A percentile compares a stretch with the other conserved stretches of the same genome.
These are phyloP conservation scores for Melospiza georgiana DNA, from an alignment of 2,113 vertebrate genomes.

Conservation along the genomic window DNA sequence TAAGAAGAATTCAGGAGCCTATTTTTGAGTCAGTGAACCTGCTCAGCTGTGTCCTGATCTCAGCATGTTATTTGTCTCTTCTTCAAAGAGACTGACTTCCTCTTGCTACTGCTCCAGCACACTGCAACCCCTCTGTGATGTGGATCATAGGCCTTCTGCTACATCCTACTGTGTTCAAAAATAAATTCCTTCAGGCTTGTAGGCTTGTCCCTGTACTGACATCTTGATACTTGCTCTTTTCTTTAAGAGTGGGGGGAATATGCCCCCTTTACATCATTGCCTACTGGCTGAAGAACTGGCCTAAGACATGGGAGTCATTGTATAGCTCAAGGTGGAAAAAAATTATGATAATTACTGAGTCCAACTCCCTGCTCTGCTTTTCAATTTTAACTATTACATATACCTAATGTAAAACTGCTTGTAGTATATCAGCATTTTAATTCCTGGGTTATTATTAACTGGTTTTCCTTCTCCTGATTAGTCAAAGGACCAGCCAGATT, in stretches of 20 bases:
- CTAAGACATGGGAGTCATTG: background rate
- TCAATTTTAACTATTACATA: background rate
- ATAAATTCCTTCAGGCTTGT: background rate
- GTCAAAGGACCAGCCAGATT: conserved; percentile 89
- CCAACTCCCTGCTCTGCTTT: background rate
- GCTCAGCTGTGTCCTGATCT: background rate
- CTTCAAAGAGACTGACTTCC: background rate
- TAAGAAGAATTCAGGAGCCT: background rate
- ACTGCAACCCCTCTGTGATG: background rate
- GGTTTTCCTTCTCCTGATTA: conserved; percentile 42
- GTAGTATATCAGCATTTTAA: background rate
- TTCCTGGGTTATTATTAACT: background rate
- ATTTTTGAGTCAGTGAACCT: background rate
- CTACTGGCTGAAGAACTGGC: background rate
- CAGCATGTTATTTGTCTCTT: background rate
- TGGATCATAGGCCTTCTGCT: background rate
- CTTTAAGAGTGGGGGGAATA: background rate
- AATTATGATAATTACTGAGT: background rate
- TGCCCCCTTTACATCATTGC: background rate
- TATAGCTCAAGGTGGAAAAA: background rate
- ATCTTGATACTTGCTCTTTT: background rate
- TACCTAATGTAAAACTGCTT: background rate
- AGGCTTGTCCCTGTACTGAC: background rate
- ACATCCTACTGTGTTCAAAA: background rate
- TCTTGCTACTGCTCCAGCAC: background rate